phyloP scores from a whole-genome alignment of 1,140 invertebrate genomes.

The Listronotus oregonensis region DNA sequence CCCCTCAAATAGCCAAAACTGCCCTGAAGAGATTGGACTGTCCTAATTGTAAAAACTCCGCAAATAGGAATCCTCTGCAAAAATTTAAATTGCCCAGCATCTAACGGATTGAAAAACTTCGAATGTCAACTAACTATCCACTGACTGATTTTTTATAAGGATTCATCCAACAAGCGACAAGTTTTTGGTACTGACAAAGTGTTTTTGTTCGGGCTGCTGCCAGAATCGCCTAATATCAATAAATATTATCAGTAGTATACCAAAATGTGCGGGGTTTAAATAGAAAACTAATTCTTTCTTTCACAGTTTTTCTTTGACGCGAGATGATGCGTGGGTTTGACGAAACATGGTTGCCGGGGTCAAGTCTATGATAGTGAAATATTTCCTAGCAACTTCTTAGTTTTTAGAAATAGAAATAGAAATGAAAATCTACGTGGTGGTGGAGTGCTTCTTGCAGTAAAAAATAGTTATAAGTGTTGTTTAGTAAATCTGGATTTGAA shows the following conservation, averaged over 20 bases:
- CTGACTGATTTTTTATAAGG: too few species aligned
- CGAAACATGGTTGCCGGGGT: background rate
- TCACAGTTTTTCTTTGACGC: background rate
- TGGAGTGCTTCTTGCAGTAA: conserved; percentile 1
- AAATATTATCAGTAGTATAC: background rate
- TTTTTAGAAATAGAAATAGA: conserved; percentile 3
- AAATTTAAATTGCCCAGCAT: background rate
- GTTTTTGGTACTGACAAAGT: background rate
- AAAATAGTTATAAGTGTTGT: background rate
- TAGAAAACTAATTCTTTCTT: background rate
- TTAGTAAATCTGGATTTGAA: background rate
- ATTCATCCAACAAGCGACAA: too few species aligned
- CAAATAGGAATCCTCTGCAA: background rate
- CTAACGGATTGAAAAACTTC: background rate
- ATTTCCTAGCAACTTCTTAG: background rate
- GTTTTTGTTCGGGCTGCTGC: background rate
- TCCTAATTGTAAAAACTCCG: background rate
- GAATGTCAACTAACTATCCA: too few species aligned
- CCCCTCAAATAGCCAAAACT: background rate
- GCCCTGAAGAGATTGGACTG: background rate
- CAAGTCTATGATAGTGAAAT: background rate
- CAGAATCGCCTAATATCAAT: background rate
- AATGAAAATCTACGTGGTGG: background rate
- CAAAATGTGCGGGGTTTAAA: conserved; percentile 6
- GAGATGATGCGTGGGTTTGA: background rate